A percentile compares a stretch with the other conserved stretches of the same genome.
Evolutionary conservation across 2,888 invertebrate species (phyloP).

Genomic region (Brachylomia viminalis): DNA sequence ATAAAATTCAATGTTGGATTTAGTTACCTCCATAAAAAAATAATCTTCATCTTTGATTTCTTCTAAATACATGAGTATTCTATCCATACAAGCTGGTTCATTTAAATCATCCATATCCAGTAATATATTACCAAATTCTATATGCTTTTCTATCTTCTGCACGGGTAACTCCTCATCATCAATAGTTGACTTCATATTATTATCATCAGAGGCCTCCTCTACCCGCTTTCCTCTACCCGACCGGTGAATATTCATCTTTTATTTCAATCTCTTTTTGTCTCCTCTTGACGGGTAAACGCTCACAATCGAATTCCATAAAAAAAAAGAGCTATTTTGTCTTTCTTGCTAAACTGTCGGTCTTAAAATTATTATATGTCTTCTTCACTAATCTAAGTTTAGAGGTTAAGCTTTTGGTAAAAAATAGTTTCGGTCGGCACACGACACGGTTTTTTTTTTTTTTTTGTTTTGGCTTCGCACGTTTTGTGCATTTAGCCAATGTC

Average conservation of each 20-base stretch:
- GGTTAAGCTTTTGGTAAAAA: conserved; percentile 12
- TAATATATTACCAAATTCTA: conserved; percentile 42
- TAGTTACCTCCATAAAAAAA: conserved; percentile 80
- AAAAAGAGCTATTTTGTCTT: background rate
- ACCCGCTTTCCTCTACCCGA: conserved; percentile 3
- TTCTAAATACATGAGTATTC: conserved; percentile 73
- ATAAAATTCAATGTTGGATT: conserved; percentile 3
- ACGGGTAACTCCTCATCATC: background rate
- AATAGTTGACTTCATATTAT: conserved; percentile 8
- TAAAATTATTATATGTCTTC: background rate
- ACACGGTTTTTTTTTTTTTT: background rate
- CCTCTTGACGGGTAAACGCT: conserved; percentile 5
- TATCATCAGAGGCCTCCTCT: background rate
- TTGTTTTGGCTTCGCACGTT: too few relatives aligned
- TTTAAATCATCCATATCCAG: conserved; percentile 71
- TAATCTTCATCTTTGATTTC: conserved; percentile 77
- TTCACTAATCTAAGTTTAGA: background rate
- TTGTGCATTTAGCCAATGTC: too few relatives aligned
- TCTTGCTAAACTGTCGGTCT: background rate
- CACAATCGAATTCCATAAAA: background rate
- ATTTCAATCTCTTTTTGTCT: background rate
- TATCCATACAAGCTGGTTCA: conserved; percentile 79
- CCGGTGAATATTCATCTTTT: background rate
- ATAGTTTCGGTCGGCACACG: too few relatives aligned
- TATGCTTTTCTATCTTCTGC: conserved; percentile 14